These are phyloP conservation scores for Sebastes trivittatus DNA, from an alignment of 2,797 vertebrate genomes.

Conservation along the genomic window DNA sequence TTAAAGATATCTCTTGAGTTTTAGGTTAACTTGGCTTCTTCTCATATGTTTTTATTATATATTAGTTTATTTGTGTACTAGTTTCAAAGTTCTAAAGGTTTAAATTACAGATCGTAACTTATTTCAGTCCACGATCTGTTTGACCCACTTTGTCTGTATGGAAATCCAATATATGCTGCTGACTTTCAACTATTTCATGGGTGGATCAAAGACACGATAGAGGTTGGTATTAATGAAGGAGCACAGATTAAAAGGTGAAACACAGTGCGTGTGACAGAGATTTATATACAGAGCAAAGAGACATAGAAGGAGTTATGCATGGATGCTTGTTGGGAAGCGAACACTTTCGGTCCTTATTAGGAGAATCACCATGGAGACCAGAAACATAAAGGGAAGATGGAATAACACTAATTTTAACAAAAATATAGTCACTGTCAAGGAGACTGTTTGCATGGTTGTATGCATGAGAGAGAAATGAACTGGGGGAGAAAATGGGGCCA, in stretches of 20 bases:
- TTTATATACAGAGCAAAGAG: not conserved
- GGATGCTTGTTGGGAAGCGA: slow-evolving; percentile 38
- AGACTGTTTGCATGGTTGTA: not conserved
- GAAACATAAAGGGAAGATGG: not conserved
- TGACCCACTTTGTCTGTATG: not conserved
- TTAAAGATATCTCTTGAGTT: not conserved
- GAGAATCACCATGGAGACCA: slow-evolving; percentile 41
- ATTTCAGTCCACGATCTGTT: not conserved
- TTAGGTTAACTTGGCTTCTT: not conserved
- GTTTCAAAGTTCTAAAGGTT: not conserved
- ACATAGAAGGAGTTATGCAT: slow-evolving; percentile 24
- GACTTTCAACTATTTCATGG: not conserved
- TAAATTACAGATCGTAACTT: not conserved
- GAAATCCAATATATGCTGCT: not conserved
- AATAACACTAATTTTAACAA: not conserved
- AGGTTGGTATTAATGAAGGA: not conserved
- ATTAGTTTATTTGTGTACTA: not conserved
- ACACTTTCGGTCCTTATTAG: slow-evolving; percentile 60
- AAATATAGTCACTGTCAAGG: not conserved
- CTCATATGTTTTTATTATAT: not conserved
- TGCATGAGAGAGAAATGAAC: not conserved
- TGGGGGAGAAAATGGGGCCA: not conserved
- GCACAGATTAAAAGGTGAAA: not conserved
- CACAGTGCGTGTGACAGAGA: not conserved
- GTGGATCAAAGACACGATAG: not conserved